Conservation (phyloP, 2,113 vertebrate species). For the Noturus placidus region DNA sequence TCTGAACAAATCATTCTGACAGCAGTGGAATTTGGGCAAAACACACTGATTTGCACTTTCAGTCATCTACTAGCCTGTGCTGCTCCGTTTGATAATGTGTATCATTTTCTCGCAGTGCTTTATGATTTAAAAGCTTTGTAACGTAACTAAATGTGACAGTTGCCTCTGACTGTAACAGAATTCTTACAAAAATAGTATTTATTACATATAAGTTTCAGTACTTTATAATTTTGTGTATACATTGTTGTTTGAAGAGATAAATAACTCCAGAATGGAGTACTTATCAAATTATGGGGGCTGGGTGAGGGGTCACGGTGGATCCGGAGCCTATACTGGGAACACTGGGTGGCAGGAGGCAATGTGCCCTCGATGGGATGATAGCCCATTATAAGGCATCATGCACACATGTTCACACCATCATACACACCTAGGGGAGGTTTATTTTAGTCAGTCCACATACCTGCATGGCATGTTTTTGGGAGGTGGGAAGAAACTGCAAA, state of each 20-base stretch:
- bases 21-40: slow-evolving; percentile 58
- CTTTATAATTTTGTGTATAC: background rate
- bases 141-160: background rate
- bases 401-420: background rate
- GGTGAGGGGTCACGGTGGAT: background rate
- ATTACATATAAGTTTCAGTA: background rate
- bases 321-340: background rate
- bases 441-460: background rate
- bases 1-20: slow-evolving; percentile 59
- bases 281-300: background rate
- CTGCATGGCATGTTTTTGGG: background rate
- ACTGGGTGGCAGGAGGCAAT: background rate
- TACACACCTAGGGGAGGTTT: background rate
- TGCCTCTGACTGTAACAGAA: background rate
- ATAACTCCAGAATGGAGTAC: background rate
- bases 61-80: slow-evolving; percentile 51
- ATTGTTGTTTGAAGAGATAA: background rate
- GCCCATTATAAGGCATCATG: background rate
- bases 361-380: background rate
- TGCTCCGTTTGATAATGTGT: slow-evolving; percentile 52
- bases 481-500: background rate
- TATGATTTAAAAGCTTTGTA: slow-evolving; percentile 5
- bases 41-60: slow-evolving; percentile 50
- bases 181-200: background rate
- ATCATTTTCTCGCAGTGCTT: slow-evolving; percentile 15